Evolutionary conservation across 1,140 invertebrate genomes (phyloP).

Genomic region (Tetramorium parvispinum): DNA sequence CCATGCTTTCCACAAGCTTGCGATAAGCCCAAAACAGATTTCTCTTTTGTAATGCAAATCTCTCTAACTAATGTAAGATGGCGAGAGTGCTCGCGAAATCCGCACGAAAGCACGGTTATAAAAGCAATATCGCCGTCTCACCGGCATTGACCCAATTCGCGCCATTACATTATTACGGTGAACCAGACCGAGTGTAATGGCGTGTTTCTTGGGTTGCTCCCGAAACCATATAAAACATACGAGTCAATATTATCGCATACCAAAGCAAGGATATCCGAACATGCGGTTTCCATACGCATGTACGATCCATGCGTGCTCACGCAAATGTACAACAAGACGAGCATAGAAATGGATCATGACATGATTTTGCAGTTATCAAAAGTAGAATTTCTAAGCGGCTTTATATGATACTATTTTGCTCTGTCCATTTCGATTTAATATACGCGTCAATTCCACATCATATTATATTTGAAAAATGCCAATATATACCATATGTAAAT

Average conservation of each 20-base stretch:
- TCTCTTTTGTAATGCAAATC: constrained; percentile 70
- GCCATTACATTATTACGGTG: constrained; percentile 72
- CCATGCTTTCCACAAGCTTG: constrained; percentile 5
- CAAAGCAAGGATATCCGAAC: constrained; percentile 33
- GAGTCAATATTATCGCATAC: constrained; percentile 64
- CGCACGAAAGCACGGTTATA: constrained; percentile 48
- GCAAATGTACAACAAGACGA: neutral
- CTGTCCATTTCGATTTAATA: neutral
- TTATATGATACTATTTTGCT: neutral
- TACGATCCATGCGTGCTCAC: neutral
- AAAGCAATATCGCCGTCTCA: constrained; percentile 67
- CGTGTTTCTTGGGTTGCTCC: constrained; percentile 59
- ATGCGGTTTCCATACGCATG: neutral
- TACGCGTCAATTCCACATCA: neutral
- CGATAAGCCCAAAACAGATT: constrained; percentile 52
- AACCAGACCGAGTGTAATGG: constrained; percentile 65
- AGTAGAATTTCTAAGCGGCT: neutral
- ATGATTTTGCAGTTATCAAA: neutral
- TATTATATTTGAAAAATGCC: neutral
- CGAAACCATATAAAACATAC: constrained; percentile 66
- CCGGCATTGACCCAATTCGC: constrained; percentile 73
- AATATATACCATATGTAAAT: neutral
- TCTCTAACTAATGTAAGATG: neutral
- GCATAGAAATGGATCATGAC: neutral
- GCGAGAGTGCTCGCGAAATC: neutral